Evolutionary conservation across 2,113 vertebrate genomes (phyloP), one percentile per base, ranked within the genome.

Genomic region (Henicopernis longicauda): DNA sequence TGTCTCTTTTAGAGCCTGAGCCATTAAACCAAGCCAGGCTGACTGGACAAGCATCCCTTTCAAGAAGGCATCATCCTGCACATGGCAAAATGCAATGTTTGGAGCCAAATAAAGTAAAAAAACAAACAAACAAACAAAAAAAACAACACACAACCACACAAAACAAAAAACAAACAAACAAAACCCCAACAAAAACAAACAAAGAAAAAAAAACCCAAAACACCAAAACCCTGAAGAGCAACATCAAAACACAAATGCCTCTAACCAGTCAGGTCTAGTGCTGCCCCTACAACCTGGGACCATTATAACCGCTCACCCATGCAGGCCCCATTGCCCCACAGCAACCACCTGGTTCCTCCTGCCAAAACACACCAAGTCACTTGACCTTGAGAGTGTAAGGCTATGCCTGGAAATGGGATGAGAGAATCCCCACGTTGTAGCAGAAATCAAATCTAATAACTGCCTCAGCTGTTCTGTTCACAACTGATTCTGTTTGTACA

Each of bases 241-340:
- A 22, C 16, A 65, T 71, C 44, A 84, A 54, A 59, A 52, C 29
- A 45, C 55, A 77, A 77, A 47, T 16, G 9, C 21, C 16, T 58
- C 19, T 44, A 59, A 67, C 8, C 31, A 19, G 23, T 19, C 50
- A 47, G 50, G 47, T 23, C 42, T 42, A 13, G 21, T 27, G 47
- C 25, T 81, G 76, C 23, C 67, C n/a, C 15, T 69, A 7, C 17
- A 42, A 27, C 15, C 55, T 22, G 27, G 11, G 22, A 9, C 40
- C 20, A 4, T 23, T 32, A 7, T 6, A 55, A 17, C 11, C 26
- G 19, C 40, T 77, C 10, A 2, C 9, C 26, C 3, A 0, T 3
- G 10, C 16, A 26, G 65, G 5, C 9, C 7, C 47, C 21, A 6
- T 16, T 26, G 45, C 23, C 40, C 45, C 69, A 26, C 32, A 42